Conservation (phyloP, 2,797 vertebrate species). For the Cheirogaleus major region DNA sequence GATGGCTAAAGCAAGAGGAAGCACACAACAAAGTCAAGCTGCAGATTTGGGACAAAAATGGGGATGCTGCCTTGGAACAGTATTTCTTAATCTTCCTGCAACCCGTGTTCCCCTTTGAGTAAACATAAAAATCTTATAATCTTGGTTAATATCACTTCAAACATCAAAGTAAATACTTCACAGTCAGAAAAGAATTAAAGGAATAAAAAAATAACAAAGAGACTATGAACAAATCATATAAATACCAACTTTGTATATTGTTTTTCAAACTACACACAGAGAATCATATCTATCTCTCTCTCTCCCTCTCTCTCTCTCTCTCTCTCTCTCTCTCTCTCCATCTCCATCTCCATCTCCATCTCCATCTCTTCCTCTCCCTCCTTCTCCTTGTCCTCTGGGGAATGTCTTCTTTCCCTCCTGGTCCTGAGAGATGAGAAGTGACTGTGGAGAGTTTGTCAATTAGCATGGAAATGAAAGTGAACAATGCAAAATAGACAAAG, state of each 20-base stretch:
- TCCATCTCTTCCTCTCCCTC: no score
- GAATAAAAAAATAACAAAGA: neutral
- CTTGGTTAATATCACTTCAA: neutral
- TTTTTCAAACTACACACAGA: neutral
- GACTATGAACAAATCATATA: neutral
- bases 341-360: no score
- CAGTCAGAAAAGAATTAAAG: neutral
- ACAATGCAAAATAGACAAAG: neutral
- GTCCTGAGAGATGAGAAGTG: neutral
- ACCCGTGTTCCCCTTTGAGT: neutral
- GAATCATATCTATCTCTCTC: no score
- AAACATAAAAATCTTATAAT: slow-evolving; percentile 21
- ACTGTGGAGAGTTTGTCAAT: neutral
- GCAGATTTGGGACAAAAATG: neutral
- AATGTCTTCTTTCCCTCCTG: neutral
- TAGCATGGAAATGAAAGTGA: neutral
- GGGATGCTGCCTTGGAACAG: neutral
- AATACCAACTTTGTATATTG: neutral
- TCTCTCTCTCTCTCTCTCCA: no score
- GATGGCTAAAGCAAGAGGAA: neutral
- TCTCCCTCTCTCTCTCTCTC: no score
- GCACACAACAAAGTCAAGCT: neutral
- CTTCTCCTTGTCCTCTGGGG: neutral
- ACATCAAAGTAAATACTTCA: slow-evolving; percentile 47
- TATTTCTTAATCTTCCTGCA: neutral